These are phyloP conservation scores for Xestia xanthographa DNA, from an alignment of 2,888 invertebrate species.

Conservation along the genomic window DNA sequence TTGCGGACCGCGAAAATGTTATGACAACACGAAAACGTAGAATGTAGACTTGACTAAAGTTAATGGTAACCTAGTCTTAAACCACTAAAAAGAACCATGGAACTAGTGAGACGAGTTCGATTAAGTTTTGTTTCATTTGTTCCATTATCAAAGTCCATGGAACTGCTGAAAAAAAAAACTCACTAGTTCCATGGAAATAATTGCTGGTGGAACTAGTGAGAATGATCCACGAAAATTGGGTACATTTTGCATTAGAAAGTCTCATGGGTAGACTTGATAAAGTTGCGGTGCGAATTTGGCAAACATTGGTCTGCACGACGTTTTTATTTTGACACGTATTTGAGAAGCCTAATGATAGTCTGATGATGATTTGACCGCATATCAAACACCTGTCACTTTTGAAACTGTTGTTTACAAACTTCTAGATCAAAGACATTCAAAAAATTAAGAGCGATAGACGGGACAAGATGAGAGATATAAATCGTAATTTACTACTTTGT, in stretches of 20 bases:
- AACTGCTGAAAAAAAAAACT: no score
- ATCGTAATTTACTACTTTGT: neutral
- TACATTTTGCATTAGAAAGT: conserved; percentile 51
- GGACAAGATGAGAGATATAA: neutral
- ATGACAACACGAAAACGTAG: conserved; percentile 34
- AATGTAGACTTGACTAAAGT: conserved; percentile 33
- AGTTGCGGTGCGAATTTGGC: conserved; percentile 23
- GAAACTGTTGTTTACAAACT: neutral
- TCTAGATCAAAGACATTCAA: neutral
- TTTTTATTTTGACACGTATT: neutral
- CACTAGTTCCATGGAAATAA: no score
- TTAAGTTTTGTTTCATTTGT: no score
- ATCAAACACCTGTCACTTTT: neutral
- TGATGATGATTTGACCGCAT: conserved; percentile 10
- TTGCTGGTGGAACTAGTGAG: no score
- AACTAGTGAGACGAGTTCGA: no score
- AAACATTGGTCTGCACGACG: conserved; percentile 14
- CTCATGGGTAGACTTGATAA: conserved; percentile 15
- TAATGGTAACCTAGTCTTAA: conserved; percentile 29
- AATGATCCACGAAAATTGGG: conserved; percentile 30
- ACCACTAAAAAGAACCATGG: no score
- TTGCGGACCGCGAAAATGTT: conserved; percentile 62
- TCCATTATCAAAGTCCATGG: no score
- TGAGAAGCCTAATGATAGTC: neutral
- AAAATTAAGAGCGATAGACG: neutral